Conservation (phyloP, 2,888 invertebrate species). For the Drosophila sordidula region DNA sequence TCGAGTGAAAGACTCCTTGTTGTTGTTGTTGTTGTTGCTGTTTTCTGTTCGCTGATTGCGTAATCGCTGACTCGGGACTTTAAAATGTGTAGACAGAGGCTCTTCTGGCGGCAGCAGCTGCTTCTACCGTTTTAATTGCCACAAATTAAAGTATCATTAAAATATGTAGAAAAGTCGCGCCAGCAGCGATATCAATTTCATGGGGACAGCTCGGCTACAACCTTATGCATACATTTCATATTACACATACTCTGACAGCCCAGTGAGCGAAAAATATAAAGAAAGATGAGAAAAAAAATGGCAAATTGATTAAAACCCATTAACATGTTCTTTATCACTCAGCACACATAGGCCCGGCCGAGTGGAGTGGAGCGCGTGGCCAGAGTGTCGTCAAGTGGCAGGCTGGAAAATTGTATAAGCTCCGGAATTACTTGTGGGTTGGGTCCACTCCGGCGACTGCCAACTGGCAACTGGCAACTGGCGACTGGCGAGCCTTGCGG, state of each 20-base stretch:
- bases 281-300: constrained; percentile 28
- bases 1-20: constrained; percentile 10
- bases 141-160: constrained; percentile 74
- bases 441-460: background rate
- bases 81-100: constrained; percentile 25
- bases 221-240: constrained; percentile 36
- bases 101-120: constrained; percentile 16
- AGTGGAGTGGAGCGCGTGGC: background rate
- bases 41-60: constrained; percentile 51
- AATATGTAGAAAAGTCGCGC: constrained; percentile 57
- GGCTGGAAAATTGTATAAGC: constrained; percentile 28
- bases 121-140: constrained; percentile 73
- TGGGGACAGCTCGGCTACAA: constrained; percentile 13
- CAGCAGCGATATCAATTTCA: constrained; percentile 58
- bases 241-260: constrained; percentile 57
- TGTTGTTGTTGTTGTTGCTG: constrained; percentile 19
- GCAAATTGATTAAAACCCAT: constrained; percentile 77
- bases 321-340: constrained; percentile 79
- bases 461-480: too few species aligned
- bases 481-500: constrained; percentile 7
- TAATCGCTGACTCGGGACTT: constrained; percentile 50
- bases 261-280: constrained; percentile 18
- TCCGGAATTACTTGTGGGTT: constrained; percentile 31
- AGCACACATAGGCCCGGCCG: constrained; percentile 40
- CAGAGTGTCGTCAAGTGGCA: constrained; percentile 36